phyloP scores from a whole-genome alignment of 2,797 vertebrate genomes.

The Acanthurus lineatus region DNA sequence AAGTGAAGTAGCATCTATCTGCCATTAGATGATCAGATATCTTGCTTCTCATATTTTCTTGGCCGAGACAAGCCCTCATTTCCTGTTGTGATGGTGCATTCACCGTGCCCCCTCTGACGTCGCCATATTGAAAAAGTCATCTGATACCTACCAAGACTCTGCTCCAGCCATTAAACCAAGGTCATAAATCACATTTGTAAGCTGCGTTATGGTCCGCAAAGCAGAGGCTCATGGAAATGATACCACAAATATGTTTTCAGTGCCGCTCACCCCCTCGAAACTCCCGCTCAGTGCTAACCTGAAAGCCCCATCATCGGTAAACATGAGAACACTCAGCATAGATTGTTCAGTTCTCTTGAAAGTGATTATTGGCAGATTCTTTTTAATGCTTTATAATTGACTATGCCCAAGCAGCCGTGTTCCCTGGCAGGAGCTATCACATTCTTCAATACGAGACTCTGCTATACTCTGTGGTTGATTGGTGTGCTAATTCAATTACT shows the following conservation, averaged over 20 bases:
- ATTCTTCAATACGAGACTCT: slow-evolving; percentile 57
- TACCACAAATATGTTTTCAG: slow-evolving; percentile 84
- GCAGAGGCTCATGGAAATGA: slow-evolving; percentile 85
- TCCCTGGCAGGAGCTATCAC: slow-evolving; percentile 68
- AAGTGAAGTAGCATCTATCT: slow-evolving; percentile 87
- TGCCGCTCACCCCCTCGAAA: slow-evolving; percentile 63
- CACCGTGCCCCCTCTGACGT: slow-evolving; percentile 81
- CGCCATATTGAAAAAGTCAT: slow-evolving; percentile 88
- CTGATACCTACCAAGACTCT: slow-evolving; percentile 84
- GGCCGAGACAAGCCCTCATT: slow-evolving; percentile 85
- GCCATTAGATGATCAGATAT: slow-evolving; percentile 89
- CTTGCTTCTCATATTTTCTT: slow-evolving; percentile 86
- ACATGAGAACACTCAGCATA: slow-evolving; percentile 75
- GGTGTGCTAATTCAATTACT: slow-evolving; percentile 81
- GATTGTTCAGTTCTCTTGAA: slow-evolving; percentile 76
- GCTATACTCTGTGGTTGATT: slow-evolving; percentile 67
- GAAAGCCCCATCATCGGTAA: slow-evolving; percentile 77
- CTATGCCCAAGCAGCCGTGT: slow-evolving; percentile 62
- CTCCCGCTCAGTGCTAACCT: slow-evolving; percentile 65
- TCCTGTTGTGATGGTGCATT: slow-evolving; percentile 87
- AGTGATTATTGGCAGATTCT: slow-evolving; percentile 81
- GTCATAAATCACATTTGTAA: slow-evolving; percentile 89
- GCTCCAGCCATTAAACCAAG: slow-evolving; percentile 88
- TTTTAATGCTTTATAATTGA: slow-evolving; percentile 81
- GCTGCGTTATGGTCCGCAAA: slow-evolving; percentile 79